A percentile compares a stretch with the other conserved stretches of the same genome.
Conservation (phyloP, 2,888 invertebrate genomes). For the Drosophila lacicola region DNA sequence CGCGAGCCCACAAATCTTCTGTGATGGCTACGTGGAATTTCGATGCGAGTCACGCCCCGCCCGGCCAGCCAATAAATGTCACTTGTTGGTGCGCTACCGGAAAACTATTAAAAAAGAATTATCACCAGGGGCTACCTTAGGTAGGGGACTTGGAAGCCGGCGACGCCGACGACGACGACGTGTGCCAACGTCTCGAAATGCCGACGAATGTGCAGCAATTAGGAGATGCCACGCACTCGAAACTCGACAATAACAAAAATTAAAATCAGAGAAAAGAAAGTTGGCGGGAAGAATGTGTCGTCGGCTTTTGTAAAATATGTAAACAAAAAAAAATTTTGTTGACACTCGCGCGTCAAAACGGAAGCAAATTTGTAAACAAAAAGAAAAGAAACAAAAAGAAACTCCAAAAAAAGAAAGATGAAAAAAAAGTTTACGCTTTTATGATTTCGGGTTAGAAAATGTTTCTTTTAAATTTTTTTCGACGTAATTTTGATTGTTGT, state of each 20-base stretch:
- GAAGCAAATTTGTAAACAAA: slow-evolving; percentile 43
- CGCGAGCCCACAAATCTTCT: slow-evolving; percentile 46
- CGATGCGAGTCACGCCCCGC: slow-evolving; percentile 62
- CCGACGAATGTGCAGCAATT: slow-evolving; percentile 53
- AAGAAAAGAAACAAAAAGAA: slow-evolving; percentile 28
- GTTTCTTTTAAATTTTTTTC: slow-evolving; percentile 15
- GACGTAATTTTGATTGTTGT: slow-evolving; percentile 34
- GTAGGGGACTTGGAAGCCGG: too few species aligned
- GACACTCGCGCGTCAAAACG: slow-evolving; percentile 13
- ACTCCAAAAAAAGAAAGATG: slow-evolving; percentile 31
- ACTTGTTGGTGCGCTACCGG: slow-evolving; percentile 77
- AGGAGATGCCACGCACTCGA: slow-evolving; percentile 49
- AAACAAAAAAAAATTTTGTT: slow-evolving; percentile 12
- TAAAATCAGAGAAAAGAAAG: slow-evolving; percentile 31
- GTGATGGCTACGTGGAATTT: slow-evolving; percentile 33
- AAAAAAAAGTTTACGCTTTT: slow-evolving; percentile 50
- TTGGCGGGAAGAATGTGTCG: slow-evolving; percentile 35
- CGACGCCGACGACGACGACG: neutral
- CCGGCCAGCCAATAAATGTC: slow-evolving; percentile 70
- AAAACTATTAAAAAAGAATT: slow-evolving; percentile 81
- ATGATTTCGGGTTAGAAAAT: slow-evolving; percentile 26
- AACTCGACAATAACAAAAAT: neutral
- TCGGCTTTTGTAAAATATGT: slow-evolving; percentile 13
- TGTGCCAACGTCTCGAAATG: slow-evolving; percentile 30
- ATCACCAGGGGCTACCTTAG: slow-evolving; percentile 57